phyloP scores from a whole-genome alignment of 2,888 invertebrate species.

The Rotaria sp. region DNA sequence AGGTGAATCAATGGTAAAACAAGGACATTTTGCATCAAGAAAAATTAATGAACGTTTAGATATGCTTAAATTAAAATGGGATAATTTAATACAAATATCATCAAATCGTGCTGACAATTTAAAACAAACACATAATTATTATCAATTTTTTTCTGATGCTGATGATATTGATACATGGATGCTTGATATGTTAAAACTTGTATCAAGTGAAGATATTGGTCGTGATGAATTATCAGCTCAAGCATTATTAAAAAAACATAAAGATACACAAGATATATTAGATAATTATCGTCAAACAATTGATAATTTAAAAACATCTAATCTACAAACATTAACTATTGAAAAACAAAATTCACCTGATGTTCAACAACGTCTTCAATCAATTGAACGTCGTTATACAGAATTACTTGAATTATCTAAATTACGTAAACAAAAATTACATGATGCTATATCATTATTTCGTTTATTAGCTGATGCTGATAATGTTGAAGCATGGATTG shows the following conservation, averaged over 20 bases:
- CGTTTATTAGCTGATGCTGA: conserved; percentile 93
- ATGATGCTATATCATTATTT: conserved; percentile 54
- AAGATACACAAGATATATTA: conserved; percentile 78
- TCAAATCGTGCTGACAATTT: background rate
- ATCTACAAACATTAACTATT: background rate
- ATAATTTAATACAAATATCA: background rate
- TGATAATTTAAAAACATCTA: conserved; percentile 61
- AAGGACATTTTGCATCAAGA: background rate
- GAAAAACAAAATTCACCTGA: background rate
- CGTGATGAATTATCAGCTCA: conserved; percentile 78
- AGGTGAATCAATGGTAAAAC: background rate
- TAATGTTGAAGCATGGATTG: conserved; percentile 98
- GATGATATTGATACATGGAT: conserved; percentile 99
- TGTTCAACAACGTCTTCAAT: conserved; percentile 76
- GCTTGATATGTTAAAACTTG: conserved; percentile 87
- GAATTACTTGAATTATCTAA: conserved; percentile 64
- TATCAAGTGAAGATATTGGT: conserved; percentile 91
- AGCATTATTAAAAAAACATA: conserved; percentile 74
- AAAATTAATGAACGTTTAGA: background rate
- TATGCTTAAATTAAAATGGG: conserved; percentile 25
- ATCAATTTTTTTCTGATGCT: conserved; percentile 85
- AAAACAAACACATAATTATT: conserved; percentile 31
- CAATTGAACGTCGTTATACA: conserved; percentile 84
- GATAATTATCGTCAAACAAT: conserved; percentile 88
- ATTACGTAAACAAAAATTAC: conserved; percentile 60